A percentile compares a stretch with the other conserved stretches of the same genome.
Conservation (phyloP, 1,140 invertebrate species). For the Pararge aegeria region DNA sequence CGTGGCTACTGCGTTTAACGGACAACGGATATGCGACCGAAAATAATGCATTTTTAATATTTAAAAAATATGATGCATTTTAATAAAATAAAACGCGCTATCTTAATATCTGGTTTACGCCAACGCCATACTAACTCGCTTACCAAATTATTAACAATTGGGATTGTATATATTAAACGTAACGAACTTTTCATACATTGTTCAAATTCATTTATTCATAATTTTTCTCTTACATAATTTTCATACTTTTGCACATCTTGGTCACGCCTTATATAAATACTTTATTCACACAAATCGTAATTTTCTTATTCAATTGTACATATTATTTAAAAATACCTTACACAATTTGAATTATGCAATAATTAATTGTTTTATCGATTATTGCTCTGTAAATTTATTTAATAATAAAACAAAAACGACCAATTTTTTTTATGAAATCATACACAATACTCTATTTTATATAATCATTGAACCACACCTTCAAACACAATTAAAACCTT, state of each 20-base stretch:
- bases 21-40: constrained; percentile 56
- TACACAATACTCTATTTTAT: no score
- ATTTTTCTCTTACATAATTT: neutral
- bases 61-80: constrained; percentile 54
- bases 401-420: no score
- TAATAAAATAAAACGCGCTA: constrained; percentile 45
- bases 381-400: no score
- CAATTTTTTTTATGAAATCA: no score
- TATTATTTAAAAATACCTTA: neutral
- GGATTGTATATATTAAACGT: constrained; percentile 56
- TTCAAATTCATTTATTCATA: neutral
- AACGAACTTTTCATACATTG: constrained; percentile 4
- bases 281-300: neutral
- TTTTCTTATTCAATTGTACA: no score
- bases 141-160: constrained; percentile 55
- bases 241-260: neutral
- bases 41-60: constrained; percentile 48
- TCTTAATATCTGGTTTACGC: constrained; percentile 78
- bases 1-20: constrained; percentile 68
- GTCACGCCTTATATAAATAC: neutral
- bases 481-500: no score
- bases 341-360: no score
- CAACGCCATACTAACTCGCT: constrained; percentile 73
- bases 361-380: no score
- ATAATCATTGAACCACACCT: no score